Evolutionary conservation across 2,888 invertebrate genomes (phyloP).

Genomic region (Drosophila macrospina): DNA sequence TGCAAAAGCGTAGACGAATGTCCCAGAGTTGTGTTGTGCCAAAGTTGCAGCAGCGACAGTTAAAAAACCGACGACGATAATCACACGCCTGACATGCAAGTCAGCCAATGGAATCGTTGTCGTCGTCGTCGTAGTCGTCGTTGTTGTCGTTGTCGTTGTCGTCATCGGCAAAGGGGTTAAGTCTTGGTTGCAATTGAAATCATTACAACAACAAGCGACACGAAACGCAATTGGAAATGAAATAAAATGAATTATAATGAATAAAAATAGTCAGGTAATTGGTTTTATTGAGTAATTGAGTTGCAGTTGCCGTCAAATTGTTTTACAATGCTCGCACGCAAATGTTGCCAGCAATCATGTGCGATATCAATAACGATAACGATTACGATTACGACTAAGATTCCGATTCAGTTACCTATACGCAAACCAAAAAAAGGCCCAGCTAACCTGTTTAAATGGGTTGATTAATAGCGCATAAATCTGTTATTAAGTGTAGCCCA

Average conservation of each 20-base stretch:
- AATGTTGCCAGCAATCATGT: slow-evolving; percentile 18
- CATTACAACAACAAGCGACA: slow-evolving; percentile 78
- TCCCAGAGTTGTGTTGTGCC: slow-evolving; percentile 19
- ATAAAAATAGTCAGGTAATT: slow-evolving; percentile 81
- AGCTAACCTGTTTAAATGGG: not conserved
- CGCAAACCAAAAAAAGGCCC: not conserved
- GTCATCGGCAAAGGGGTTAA: slow-evolving; percentile 41
- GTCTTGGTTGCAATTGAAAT: slow-evolving; percentile 73
- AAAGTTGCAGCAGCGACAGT: slow-evolving; percentile 20
- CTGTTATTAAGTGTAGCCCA: no score
- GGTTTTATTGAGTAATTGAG: slow-evolving; percentile 82
- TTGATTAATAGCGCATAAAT: no score
- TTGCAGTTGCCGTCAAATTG: slow-evolving; percentile 78
- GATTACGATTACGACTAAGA: not conserved
- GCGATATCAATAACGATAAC: slow-evolving; percentile 26
- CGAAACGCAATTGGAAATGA: slow-evolving; percentile 80
- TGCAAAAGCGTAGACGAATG: slow-evolving; percentile 64
- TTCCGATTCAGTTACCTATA: not conserved
- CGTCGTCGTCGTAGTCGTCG: slow-evolving; percentile 5
- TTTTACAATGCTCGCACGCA: slow-evolving; percentile 74
- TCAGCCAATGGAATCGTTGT: slow-evolving; percentile 22
- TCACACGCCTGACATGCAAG: slow-evolving; percentile 78
- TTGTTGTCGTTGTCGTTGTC: not conserved
- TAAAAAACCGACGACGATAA: slow-evolving; percentile 59
- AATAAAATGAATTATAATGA: slow-evolving; percentile 82